Conservation (phyloP, 2,888 invertebrate genomes). For the Oeneis ivallda region DNA sequence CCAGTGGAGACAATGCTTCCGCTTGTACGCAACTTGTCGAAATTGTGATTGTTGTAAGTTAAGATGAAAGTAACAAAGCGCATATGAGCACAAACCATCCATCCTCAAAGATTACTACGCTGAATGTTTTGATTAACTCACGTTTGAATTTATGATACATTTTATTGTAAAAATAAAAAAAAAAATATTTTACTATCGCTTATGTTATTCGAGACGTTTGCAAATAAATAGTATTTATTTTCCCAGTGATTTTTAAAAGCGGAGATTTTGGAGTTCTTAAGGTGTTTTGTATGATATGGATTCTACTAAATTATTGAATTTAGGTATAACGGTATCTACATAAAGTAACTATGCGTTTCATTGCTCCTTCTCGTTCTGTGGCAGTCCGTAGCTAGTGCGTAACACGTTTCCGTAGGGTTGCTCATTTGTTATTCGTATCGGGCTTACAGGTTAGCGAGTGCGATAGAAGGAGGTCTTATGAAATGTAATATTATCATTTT, state of each 20-base stretch:
- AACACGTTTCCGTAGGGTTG: constrained; percentile 43
- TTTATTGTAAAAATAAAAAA: constrained; percentile 73
- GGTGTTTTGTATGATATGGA: constrained; percentile 70
- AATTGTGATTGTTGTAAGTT: constrained; percentile 77
- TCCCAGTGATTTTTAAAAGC: constrained; percentile 67
- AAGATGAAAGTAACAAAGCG: constrained; percentile 73
- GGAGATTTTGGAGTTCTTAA: constrained; percentile 61
- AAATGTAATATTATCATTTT: constrained; percentile 32
- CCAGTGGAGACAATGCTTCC: constrained; percentile 37
- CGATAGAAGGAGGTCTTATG: constrained; percentile 33
- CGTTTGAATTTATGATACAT: constrained; percentile 82
- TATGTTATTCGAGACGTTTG: constrained; percentile 79
- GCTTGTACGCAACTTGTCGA: constrained; percentile 49
- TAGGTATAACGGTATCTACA: constrained; percentile 53
- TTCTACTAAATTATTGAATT: constrained; percentile 62
- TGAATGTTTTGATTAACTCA: constrained; percentile 78
- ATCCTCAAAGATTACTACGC: constrained; percentile 75
- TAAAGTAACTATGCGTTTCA: constrained; percentile 57
- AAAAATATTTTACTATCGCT: constrained; percentile 77
- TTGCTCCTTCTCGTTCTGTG: constrained; percentile 59
- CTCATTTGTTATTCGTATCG: constrained; percentile 34
- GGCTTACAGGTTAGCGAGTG: constrained; percentile 29
- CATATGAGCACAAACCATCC: constrained; percentile 81
- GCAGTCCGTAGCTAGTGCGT: constrained; percentile 50
- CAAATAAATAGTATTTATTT: constrained; percentile 78